phyloP scores from a whole-genome alignment of 2,113 vertebrate species.

The Bungarus multicinctus region DNA sequence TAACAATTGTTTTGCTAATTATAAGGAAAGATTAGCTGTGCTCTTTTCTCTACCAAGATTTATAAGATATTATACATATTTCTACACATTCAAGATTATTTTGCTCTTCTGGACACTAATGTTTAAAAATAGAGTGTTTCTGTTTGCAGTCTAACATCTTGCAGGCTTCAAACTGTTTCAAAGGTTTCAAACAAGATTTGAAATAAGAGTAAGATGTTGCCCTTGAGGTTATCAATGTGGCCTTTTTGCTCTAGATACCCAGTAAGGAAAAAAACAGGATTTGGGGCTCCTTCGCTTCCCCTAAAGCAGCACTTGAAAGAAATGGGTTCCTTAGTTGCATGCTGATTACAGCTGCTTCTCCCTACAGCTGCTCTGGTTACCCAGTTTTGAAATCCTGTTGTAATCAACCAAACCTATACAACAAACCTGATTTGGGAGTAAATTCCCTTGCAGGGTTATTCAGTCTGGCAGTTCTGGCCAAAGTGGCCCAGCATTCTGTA shows the following conservation, averaged over 20 bases:
- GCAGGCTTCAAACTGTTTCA: not conserved
- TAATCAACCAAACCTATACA: not conserved
- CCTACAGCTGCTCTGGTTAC: not conserved
- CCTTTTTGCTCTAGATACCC: not conserved
- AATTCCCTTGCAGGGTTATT: not conserved
- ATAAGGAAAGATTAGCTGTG: not conserved
- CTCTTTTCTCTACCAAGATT: not conserved
- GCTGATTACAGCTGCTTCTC: not conserved
- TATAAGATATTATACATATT: not conserved
- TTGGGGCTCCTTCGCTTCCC: not conserved
- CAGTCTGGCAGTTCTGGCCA: not conserved
- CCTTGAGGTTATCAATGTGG: not conserved
- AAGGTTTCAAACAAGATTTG: not conserved
- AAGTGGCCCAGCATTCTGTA: not conserved
- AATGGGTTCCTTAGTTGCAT: not conserved
- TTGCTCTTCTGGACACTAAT: not conserved
- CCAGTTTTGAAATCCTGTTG: not conserved
- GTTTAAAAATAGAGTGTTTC: not conserved
- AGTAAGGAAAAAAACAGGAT: not conserved
- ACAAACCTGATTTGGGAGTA: not conserved
- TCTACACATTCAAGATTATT: not conserved
- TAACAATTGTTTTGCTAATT: not conserved
- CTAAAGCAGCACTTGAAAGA: not conserved
- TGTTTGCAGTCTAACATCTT: not conserved
- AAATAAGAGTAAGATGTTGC: not conserved